Base-by-base conservation (phyloP, 2,888 invertebrate genomes). In the Torymus texanus region DNA sequence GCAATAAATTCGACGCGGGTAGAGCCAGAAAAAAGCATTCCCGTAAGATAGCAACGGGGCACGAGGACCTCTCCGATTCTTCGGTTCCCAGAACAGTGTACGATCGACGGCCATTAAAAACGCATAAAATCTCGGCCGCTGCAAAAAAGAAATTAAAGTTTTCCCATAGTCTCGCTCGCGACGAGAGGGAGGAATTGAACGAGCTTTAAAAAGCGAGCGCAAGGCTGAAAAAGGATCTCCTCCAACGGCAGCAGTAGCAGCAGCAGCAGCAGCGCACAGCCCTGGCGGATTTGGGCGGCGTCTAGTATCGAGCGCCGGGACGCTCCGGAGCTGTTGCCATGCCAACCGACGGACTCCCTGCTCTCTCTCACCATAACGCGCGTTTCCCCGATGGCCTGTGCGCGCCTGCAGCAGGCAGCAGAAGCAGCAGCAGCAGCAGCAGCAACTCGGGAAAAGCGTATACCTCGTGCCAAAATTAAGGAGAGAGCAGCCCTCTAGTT, bases 261-360 rank as follows among this genome's bases (percentile, higher is more conserved):
- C 50, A 14, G 55, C 50, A 59, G 63, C 65, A n/a, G n/a, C n/a
- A n/a, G 65, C 58, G 51, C 55, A 51, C 72, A 81, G 83, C 84
- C 84, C 83, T 84, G 85, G 85, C 82, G 84, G 86, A 86, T 87
- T 87, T 87, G 87, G 88, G 87, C 87, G 89, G 88, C 87, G 88
- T 89, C 89, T 88, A 88, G 88, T 90, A 90, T 90, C 88, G 89
- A 89, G 88, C 90, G 90, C 86, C 89, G 89, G 89, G 88, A 88
- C 88, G 89, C 88, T 85, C 86, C 83, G 62, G 87, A 89, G 88
- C 88, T 88, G 90, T 90, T 89, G 86, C 89, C 89, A 90, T 90
- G 89, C 86, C 89, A 87, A 90, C 90, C 89, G 88, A 87, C 89
- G 85, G 86, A 88, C 87, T 87, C 86, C 61, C 83, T 86, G 21